Conservation (phyloP, 2,888 invertebrate genomes). For the Erebia ligea region DNA sequence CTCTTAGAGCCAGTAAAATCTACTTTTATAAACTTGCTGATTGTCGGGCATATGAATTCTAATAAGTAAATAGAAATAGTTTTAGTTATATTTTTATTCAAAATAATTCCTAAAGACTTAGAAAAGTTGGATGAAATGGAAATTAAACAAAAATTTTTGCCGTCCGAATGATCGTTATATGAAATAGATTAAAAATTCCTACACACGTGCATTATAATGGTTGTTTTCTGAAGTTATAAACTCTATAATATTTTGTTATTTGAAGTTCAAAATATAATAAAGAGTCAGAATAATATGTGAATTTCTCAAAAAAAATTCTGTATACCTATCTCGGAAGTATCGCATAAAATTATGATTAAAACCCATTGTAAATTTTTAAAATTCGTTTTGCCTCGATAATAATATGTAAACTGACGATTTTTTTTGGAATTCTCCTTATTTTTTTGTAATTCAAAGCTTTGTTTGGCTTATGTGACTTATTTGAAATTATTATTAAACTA, state of each 20-base stretch:
- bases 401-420: background rate
- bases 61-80: no score
- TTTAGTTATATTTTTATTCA: no score
- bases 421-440: background rate
- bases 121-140: no score
- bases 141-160: no score
- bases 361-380: background rate
- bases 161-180: no score
- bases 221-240: no score
- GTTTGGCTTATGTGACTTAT: slow-evolving; percentile 43
- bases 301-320: background rate
- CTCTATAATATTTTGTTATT: no score
- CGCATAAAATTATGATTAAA: background rate
- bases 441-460: slow-evolving; percentile 26
- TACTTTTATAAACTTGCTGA: background rate
- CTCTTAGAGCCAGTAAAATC: background rate
- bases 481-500: slow-evolving; percentile 31
- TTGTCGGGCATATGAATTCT: background rate
- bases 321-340: background rate
- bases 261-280: no score
- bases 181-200: no score
- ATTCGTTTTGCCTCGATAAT: slow-evolving; percentile 31
- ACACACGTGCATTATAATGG: no score
- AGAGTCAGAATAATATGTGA: no score
- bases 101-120: no score